Percentiles rank a stretch among this genome's conserved stretches.
phyloP scores from a whole-genome alignment of 2,113 vertebrate genomes.

The Corythornis madagascariensis region DNA sequence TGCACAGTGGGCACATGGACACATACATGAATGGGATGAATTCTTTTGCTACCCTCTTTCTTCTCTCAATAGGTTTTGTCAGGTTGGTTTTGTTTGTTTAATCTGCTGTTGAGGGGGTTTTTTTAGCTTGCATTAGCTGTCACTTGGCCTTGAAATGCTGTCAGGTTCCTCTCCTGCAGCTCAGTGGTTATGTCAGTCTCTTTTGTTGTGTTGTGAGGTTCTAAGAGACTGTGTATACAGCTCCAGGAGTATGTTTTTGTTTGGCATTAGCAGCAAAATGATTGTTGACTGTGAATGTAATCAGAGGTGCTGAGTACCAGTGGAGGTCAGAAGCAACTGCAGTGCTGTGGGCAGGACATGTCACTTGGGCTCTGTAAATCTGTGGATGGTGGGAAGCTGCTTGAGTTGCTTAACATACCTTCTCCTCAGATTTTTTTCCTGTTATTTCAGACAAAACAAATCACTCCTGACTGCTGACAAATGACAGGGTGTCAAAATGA shows the following conservation, averaged over 20 bases:
- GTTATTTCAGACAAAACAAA: not conserved
- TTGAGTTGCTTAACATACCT: not conserved
- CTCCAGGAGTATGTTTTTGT: not conserved
- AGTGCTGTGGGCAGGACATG: rapidly evolving
- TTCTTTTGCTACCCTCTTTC: not conserved
- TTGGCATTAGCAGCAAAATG: not conserved
- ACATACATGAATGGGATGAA: not conserved
- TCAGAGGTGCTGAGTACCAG: not conserved
- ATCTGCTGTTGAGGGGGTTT: too few relatives aligned
- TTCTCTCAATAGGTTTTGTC: not conserved
- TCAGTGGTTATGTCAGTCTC: not conserved
- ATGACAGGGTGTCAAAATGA: not conserved
- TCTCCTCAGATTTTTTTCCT: not conserved
- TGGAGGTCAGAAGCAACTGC: not conserved
- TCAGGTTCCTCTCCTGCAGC: not conserved
- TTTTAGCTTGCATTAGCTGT: not conserved
- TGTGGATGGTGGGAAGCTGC: rapidly evolving
- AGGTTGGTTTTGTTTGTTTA: too few relatives aligned
- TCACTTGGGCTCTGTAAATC: not conserved
- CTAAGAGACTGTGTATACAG: not conserved
- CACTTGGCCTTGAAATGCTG: not conserved
- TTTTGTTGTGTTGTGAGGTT: not conserved
- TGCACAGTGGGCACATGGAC: not conserved
- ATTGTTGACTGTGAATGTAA: not conserved
- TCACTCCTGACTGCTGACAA: not conserved